phyloP scores from a whole-genome alignment of 2,113 vertebrate genomes.

The Melanocharis versteri region DNA sequence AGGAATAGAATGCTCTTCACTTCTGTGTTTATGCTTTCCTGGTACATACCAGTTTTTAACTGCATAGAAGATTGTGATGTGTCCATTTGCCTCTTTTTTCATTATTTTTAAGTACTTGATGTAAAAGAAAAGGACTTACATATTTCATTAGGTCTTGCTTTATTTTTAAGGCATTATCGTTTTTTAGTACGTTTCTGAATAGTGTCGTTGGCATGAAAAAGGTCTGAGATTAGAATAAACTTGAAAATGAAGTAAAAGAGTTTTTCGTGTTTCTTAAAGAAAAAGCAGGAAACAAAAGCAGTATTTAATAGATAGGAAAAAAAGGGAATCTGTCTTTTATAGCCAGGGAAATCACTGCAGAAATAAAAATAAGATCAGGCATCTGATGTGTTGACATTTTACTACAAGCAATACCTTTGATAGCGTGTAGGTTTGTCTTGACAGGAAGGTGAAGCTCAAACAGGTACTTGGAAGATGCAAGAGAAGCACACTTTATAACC shows the following conservation, averaged over 20 bases:
- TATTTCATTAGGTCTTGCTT: background rate
- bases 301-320: background rate
- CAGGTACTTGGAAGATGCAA: background rate
- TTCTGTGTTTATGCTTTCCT: background rate
- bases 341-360: background rate
- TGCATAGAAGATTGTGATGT: background rate
- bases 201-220: background rate
- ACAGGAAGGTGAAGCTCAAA: background rate
- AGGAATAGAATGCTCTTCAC: background rate
- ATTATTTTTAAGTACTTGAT: background rate
- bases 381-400: background rate
- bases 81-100: background rate
- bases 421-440: background rate
- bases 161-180: background rate
- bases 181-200: background rate
- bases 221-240: background rate
- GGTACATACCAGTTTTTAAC: background rate
- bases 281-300: background rate
- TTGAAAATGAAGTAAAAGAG: background rate
- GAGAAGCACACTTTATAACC: background rate
- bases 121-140: background rate
- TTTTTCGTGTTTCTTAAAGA: background rate
- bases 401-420: background rate
- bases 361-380: background rate
- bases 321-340: background rate